Conservation (phyloP, 2,797 vertebrate genomes). For the Dermochelys coriacea region DNA sequence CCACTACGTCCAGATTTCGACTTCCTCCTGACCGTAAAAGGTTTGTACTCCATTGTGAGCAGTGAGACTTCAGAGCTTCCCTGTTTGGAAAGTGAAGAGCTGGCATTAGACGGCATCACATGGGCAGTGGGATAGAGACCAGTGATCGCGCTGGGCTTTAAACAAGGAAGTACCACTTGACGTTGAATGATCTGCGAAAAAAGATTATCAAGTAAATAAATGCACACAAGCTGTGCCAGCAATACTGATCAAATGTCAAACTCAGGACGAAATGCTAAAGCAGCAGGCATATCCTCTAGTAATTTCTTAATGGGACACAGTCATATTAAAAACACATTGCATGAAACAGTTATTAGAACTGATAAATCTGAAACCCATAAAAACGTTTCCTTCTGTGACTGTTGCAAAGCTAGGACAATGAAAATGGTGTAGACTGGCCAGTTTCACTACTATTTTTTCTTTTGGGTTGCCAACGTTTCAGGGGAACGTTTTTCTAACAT, state of each 20-base stretch:
- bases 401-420: not conserved
- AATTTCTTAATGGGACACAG: not conserved
- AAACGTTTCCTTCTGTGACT: not conserved
- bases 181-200: slow-evolving; percentile 89
- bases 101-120: slow-evolving; percentile 88
- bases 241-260: not conserved
- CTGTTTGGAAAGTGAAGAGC: slow-evolving; percentile 79
- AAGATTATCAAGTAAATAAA: not conserved
- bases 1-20: slow-evolving; percentile 69
- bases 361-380: not conserved
- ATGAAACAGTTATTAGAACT: not conserved
- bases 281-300: not conserved
- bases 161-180: slow-evolving; percentile 89
- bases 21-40: slow-evolving; percentile 76
- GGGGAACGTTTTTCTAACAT: too few relatives aligned
- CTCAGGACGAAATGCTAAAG: not conserved
- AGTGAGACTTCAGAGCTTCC: slow-evolving; percentile 76
- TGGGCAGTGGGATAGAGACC: slow-evolving; percentile 88
- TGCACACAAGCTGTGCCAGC: not conserved
- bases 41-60: slow-evolving; percentile 82
- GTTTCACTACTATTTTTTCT: not conserved
- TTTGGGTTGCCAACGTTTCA: not conserved
- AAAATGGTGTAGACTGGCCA: not conserved
- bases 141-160: slow-evolving; percentile 86
- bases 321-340: not conserved